Evolutionary conservation across 2,113 vertebrate genomes (phyloP).

Genomic region (Ctenodactylus gundi): DNA sequence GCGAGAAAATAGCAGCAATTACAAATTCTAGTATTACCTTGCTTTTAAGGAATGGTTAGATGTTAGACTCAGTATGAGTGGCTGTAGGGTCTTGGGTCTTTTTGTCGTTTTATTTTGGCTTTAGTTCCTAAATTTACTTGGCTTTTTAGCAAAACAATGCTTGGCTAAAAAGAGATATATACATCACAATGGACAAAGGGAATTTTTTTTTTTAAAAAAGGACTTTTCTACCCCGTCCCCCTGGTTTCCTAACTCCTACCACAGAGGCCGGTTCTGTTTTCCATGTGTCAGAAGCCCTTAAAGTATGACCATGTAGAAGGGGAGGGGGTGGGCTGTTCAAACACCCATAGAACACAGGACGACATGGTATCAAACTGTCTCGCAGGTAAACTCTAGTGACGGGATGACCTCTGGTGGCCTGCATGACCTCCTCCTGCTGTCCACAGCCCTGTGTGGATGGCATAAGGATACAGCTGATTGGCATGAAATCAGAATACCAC

Average conservation of each 20-base stretch:
- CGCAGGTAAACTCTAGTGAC: no score
- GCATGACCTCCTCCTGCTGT: neutral
- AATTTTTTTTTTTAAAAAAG: no score
- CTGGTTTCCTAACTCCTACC: neutral
- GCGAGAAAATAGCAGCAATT: neutral
- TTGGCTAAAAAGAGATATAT: neutral
- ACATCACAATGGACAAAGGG: neutral
- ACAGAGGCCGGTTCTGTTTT: neutral
- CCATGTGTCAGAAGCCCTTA: neutral
- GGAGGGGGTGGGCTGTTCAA: no score
- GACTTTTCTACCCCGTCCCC: neutral
- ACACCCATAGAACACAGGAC: neutral
- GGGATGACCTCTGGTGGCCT: neutral
- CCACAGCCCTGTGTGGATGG: neutral
- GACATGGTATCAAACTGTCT: no score
- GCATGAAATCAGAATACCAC: neutral
- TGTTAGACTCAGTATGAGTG: neutral
- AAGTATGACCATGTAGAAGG: neutral
- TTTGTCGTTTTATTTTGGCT: neutral
- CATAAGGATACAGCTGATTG: neutral
- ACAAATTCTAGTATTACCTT: conserved; percentile 3
- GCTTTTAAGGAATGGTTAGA: neutral
- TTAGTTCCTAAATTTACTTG: neutral
- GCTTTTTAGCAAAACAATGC: neutral
- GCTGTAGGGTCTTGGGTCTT: neutral